Percentiles rank a stretch among this genome's conserved stretches.
These are phyloP conservation scores for Zhuqinia jingwanae DNA, from an alignment of 2,888 invertebrate genomes.

Conservation along the genomic window DNA sequence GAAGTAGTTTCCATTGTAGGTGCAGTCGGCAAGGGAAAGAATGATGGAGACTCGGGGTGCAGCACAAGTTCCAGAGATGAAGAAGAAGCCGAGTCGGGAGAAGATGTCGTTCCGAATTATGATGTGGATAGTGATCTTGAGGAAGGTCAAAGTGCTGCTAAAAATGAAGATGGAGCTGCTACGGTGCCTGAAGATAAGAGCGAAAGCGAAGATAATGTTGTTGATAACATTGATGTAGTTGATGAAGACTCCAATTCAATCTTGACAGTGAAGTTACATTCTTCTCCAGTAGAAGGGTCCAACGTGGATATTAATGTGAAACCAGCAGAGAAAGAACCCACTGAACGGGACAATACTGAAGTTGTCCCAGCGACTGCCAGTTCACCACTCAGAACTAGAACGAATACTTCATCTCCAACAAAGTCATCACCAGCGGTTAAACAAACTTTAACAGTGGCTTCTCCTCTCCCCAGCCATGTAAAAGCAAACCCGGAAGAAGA, in stretches of 20 bases:
- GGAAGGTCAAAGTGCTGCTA: neutral
- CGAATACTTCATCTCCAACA: no score
- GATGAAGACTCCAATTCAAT: no score
- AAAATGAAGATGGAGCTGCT: neutral
- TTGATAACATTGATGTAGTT: neutral
- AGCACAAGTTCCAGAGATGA: slow-evolving; percentile 41
- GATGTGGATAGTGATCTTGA: slow-evolving; percentile 36
- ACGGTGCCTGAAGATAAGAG: neutral
- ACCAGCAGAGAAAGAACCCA: no score
- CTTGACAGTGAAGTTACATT: no score
- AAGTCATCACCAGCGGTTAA: no score
- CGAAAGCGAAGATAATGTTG: neutral
- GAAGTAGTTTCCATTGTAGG: slow-evolving; percentile 17
- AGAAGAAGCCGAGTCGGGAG: slow-evolving; percentile 63
- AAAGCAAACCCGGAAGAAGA: neutral
- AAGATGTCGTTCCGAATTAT: slow-evolving; percentile 59
- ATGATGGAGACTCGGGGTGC: neutral
- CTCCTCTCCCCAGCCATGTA: no score
- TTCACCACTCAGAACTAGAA: no score
- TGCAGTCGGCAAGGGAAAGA: neutral
- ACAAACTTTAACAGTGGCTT: no score
- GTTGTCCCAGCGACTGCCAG: no score
- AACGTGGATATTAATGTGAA: no score
- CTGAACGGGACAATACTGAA: no score
- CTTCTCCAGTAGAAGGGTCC: no score